Percentiles rank a stretch among this genome's conserved stretches.
Conservation (phyloP, 2,797 vertebrate species). For the Brachyalestes nurse region DNA sequence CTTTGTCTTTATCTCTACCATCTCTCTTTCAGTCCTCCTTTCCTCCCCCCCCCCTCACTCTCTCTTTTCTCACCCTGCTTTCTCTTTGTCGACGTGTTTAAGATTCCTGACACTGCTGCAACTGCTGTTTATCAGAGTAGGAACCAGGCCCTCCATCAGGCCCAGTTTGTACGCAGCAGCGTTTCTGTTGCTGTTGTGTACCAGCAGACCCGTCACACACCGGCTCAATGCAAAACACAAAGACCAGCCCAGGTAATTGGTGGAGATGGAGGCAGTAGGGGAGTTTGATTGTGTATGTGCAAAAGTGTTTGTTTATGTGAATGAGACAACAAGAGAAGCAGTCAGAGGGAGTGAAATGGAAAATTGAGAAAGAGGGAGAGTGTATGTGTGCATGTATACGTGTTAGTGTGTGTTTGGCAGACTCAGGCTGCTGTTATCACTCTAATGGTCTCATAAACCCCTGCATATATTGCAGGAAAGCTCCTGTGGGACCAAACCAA, state of each 20-base stretch:
- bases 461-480: conserved; percentile 50
- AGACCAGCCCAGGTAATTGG: conserved; percentile 58
- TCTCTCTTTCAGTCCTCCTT: not conserved
- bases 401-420: not conserved
- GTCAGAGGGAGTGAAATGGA: conserved; percentile 23
- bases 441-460: conserved; percentile 53
- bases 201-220: conserved; percentile 57
- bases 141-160: conserved; percentile 70
- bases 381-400: not conserved
- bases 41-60: conserved; percentile 17
- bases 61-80: not conserved
- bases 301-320: conserved; percentile 43
- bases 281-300: conserved; percentile 48
- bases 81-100: conserved; percentile 33
- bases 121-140: conserved; percentile 30
- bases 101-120: conserved; percentile 29
- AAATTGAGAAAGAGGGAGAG: conserved; percentile 25
- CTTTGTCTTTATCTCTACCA: not conserved
- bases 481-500: conserved; percentile 40
- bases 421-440: conserved; percentile 44
- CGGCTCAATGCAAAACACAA: conserved; percentile 62
- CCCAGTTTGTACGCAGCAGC: conserved; percentile 64
- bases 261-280: conserved; percentile 43
- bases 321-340: conserved; percentile 15
- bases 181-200: conserved; percentile 60